Percentiles rank a stretch among this genome's conserved stretches.
These are phyloP conservation scores for Drosophila paranaensis DNA, from an alignment of 2,888 invertebrate genomes.

Conservation along the genomic window DNA sequence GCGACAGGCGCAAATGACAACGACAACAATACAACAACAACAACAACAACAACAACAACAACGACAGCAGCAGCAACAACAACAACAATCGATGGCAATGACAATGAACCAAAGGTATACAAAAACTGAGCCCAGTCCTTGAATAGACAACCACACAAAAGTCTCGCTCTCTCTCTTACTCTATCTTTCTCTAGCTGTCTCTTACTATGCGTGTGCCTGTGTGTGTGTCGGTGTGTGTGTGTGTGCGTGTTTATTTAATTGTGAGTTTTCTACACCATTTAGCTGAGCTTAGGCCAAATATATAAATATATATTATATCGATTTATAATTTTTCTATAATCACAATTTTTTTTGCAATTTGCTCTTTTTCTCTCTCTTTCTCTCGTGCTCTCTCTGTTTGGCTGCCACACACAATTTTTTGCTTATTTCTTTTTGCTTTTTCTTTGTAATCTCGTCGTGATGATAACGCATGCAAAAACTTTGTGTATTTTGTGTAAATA, in stretches of 20 bases:
- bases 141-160: slow-evolving; percentile 9
- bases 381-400: slow-evolving; percentile 27
- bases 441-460: slow-evolving; percentile 43
- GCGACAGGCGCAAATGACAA: slow-evolving; percentile 63
- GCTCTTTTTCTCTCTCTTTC: slow-evolving; percentile 41
- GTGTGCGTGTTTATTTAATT: slow-evolving; percentile 13
- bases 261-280: slow-evolving; percentile 45
- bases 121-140: slow-evolving; percentile 52
- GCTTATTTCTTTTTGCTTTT: slow-evolving; percentile 8
- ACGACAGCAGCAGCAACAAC: slow-evolving; percentile 34
- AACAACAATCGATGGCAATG: slow-evolving; percentile 80
- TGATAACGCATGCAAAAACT: slow-evolving; percentile 57
- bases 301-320: neutral
- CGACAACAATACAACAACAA: slow-evolving; percentile 47
- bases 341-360: slow-evolving; percentile 59
- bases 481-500: slow-evolving; percentile 56
- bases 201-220: slow-evolving; percentile 10
- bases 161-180: slow-evolving; percentile 3
- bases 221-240: slow-evolving; percentile 7
- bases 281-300: slow-evolving; percentile 56
- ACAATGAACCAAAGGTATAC: slow-evolving; percentile 84
- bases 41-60: neutral
- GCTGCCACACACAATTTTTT: slow-evolving; percentile 33
- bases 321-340: slow-evolving; percentile 47
- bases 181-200: slow-evolving; percentile 21